A percentile compares a stretch with the other conserved stretches of the same genome.
phyloP scores from a whole-genome alignment of 2,888 invertebrate genomes.

The Conops quadrifasciatus region DNA sequence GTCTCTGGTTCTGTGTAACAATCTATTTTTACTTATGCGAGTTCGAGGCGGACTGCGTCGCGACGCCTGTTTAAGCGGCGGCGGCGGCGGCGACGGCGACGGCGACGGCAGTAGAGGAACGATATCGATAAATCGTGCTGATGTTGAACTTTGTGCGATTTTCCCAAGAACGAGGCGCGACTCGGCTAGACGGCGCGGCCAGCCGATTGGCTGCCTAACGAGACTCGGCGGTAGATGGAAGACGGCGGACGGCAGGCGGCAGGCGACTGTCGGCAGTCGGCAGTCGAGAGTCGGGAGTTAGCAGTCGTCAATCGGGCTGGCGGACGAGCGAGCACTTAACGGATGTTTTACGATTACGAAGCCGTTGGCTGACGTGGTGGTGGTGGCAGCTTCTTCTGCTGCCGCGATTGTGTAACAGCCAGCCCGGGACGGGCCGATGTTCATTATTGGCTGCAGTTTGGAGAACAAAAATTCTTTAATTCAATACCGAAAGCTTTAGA shows the following conservation, averaged over 20 bases:
- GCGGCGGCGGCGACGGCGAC: not conserved
- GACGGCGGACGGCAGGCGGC: slow-evolving; percentile 5
- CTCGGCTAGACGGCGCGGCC: slow-evolving; percentile 33
- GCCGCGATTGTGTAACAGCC: not conserved
- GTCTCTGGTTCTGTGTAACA: not conserved
- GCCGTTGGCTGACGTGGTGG: slow-evolving; percentile 13
- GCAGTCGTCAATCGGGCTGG: not conserved
- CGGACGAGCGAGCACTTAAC: slow-evolving; percentile 28
- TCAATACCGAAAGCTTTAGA: slow-evolving; percentile 28
- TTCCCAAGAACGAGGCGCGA: slow-evolving; percentile 41
- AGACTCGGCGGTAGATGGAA: slow-evolving; percentile 12
- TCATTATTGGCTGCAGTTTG: slow-evolving; percentile 9
- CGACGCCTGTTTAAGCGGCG: slow-evolving; percentile 8
- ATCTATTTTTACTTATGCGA: slow-evolving; percentile 10
- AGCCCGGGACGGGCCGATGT: slow-evolving; percentile 2
- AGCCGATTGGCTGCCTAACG: slow-evolving; percentile 3
- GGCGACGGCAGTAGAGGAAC: not conserved
- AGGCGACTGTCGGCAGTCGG: not conserved
- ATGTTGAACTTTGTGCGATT: slow-evolving; percentile 42
- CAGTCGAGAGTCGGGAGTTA: not conserved
- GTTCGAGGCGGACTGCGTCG: not conserved
- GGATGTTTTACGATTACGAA: slow-evolving; percentile 32
- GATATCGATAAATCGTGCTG: slow-evolving; percentile 40
- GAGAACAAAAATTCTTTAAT: slow-evolving; percentile 17
- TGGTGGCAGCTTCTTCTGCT: slow-evolving; percentile 12